phyloP scores from a whole-genome alignment of 35 echinoderm and acorn worm genomes.

The Anneissia japonica region DNA sequence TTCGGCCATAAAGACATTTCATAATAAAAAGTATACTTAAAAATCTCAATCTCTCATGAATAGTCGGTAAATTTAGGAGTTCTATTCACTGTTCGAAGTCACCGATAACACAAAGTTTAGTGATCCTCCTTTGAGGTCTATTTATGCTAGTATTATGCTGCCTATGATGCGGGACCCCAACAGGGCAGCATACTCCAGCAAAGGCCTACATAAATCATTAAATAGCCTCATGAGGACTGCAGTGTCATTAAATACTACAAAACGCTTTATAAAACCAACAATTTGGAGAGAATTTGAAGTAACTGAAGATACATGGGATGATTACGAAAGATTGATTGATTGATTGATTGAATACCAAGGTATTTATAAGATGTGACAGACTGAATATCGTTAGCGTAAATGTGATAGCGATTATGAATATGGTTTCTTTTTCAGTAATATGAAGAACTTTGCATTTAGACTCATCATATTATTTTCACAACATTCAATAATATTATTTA shows the following conservation, averaged over 20 bases:
- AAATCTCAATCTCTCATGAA: too few relatives aligned
- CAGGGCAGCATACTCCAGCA: too few relatives aligned
- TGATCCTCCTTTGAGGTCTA: too few relatives aligned
- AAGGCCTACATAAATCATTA: background rate
- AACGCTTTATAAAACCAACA: background rate
- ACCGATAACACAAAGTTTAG: too few relatives aligned
- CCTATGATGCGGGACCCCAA: background rate
- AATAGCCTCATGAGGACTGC: background rate
- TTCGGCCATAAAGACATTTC: background rate
- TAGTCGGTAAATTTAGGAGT: too few relatives aligned
- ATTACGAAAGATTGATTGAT: background rate
- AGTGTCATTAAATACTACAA: background rate
- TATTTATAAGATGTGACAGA: background rate
- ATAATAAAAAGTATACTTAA: background rate
- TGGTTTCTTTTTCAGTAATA: background rate
- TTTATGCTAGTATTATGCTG: background rate
- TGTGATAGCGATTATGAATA: background rate
- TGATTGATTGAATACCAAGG: background rate
- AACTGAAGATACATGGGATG: background rate
- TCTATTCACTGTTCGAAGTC: too few relatives aligned
- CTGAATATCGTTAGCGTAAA: background rate
- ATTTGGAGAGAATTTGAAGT: background rate
- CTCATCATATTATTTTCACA: background rate
- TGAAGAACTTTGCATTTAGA: background rate
- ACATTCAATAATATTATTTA: background rate